Evolutionary conservation across 1,140 invertebrate species (phyloP).

Genomic region (Olivierus martensii): DNA sequence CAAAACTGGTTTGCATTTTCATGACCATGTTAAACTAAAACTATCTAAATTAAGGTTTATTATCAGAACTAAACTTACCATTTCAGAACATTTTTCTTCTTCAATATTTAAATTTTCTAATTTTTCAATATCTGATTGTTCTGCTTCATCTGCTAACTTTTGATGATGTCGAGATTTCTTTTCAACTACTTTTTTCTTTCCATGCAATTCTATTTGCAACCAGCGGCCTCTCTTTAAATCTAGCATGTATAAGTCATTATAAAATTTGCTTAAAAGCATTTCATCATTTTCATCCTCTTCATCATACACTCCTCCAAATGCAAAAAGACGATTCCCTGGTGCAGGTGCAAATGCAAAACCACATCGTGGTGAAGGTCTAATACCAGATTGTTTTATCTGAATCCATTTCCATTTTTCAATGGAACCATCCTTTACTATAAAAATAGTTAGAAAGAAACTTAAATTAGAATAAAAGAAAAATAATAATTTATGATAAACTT

Average conservation of each 20-base stretch:
- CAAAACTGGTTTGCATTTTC: too few relatives aligned
- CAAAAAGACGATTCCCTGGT: slow-evolving; percentile 44
- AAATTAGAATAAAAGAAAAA: background rate
- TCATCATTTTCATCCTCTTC: slow-evolving; percentile 52
- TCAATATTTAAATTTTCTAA: slow-evolving; percentile 1
- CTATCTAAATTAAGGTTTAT: too few relatives aligned
- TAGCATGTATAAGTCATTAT: slow-evolving; percentile 60
- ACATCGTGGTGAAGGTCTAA: slow-evolving; percentile 47
- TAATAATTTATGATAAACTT: too few relatives aligned
- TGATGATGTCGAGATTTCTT: slow-evolving; percentile 26
- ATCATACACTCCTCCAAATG: slow-evolving; percentile 70
- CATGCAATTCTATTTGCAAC: slow-evolving; percentile 34
- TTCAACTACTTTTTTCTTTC: slow-evolving; percentile 16
- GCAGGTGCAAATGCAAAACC: slow-evolving; percentile 41
- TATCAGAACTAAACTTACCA: too few relatives aligned
- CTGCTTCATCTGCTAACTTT: slow-evolving; percentile 29
- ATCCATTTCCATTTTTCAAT: slow-evolving; percentile 57
- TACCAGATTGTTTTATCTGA: slow-evolving; percentile 49
- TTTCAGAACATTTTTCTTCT: background rate
- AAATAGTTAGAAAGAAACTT: background rate
- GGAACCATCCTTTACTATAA: slow-evolving; percentile 13
- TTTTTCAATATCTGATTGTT: slow-evolving; percentile 23
- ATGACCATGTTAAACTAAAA: too few relatives aligned
- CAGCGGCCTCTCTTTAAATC: slow-evolving; percentile 61
- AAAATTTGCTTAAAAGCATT: slow-evolving; percentile 60